Conservation (phyloP, 2,888 invertebrate genomes). For the Agrilus mali region DNA sequence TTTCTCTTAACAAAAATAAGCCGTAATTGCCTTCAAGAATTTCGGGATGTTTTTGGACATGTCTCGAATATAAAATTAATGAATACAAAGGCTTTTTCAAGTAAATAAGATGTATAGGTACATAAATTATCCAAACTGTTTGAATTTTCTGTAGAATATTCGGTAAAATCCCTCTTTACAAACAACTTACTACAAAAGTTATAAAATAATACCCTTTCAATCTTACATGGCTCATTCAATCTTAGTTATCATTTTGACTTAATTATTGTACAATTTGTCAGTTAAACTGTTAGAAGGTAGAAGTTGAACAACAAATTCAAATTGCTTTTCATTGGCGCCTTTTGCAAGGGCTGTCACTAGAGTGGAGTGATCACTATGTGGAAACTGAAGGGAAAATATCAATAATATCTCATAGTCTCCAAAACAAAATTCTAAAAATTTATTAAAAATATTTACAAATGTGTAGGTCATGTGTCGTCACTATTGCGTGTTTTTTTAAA, state of each 20-base stretch:
- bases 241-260: slow-evolving; percentile 10
- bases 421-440: too few species aligned
- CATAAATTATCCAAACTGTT: slow-evolving; percentile 28
- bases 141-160: slow-evolving; percentile 9
- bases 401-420: slow-evolving; percentile 43
- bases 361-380: slow-evolving; percentile 41
- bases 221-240: slow-evolving; percentile 13
- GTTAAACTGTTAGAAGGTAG: slow-evolving; percentile 7
- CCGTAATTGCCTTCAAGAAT: slow-evolving; percentile 36
- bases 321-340: slow-evolving; percentile 29
- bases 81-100: slow-evolving; percentile 37
- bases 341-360: slow-evolving; percentile 38
- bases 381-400: slow-evolving; percentile 35
- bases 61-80: slow-evolving; percentile 35
- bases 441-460: too few species aligned
- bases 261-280: slow-evolving; percentile 37
- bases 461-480: too few species aligned
- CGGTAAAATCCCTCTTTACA: slow-evolving; percentile 7
- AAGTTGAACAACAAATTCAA: slow-evolving; percentile 30
- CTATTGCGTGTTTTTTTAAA: too few species aligned
- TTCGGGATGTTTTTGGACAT: slow-evolving; percentile 32
- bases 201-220: not conserved
- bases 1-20: slow-evolving; percentile 41
- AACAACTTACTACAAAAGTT: slow-evolving; percentile 12
- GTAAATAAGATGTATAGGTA: slow-evolving; percentile 38